These are phyloP conservation scores for Leucania comma DNA, from an alignment of 2,888 invertebrate genomes.

Conservation along the genomic window DNA sequence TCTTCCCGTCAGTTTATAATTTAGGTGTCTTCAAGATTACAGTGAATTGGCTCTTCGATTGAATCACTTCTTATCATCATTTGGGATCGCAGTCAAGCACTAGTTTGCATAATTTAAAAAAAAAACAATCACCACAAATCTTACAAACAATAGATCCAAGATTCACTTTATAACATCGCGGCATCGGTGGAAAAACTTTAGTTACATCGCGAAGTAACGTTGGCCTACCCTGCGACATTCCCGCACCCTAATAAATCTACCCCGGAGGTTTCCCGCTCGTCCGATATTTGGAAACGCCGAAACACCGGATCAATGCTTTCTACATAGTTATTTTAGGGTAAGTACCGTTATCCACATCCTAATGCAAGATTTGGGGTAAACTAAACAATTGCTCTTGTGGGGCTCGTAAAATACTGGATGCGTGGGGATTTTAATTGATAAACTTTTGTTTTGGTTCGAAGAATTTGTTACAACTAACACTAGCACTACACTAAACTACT, in stretches of 20 bases:
- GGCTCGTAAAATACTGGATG: conserved; percentile 30
- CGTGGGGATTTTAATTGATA: conserved; percentile 38
- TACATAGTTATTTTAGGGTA: conserved; percentile 70
- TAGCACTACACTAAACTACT: not conserved
- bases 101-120: not conserved
- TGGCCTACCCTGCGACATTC: conserved; percentile 61
- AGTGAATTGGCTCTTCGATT: too few species aligned
- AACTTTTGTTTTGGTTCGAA: conserved; percentile 11
- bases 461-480: not conserved
- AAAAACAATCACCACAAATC: conserved; percentile 18
- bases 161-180: conserved; percentile 54
- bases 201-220: conserved; percentile 54
- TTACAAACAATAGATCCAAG: conserved; percentile 35
- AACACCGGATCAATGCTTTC: conserved; percentile 73
- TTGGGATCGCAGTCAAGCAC: too few species aligned
- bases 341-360: conserved; percentile 61
- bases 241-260: conserved; percentile 79
- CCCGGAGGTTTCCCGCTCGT: conserved; percentile 72
- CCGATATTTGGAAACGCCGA: conserved; percentile 74
- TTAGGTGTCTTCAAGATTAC: too few species aligned
- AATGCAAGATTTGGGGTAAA: conserved; percentile 63
- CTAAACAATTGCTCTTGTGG: conserved; percentile 57
- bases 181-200: conserved; percentile 61
- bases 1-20: too few species aligned
- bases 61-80: too few species aligned